A percentile compares a stretch with the other conserved stretches of the same genome.
Evolutionary conservation across 2,113 vertebrate species (phyloP).

Genomic region (Bujurquina vittata): DNA sequence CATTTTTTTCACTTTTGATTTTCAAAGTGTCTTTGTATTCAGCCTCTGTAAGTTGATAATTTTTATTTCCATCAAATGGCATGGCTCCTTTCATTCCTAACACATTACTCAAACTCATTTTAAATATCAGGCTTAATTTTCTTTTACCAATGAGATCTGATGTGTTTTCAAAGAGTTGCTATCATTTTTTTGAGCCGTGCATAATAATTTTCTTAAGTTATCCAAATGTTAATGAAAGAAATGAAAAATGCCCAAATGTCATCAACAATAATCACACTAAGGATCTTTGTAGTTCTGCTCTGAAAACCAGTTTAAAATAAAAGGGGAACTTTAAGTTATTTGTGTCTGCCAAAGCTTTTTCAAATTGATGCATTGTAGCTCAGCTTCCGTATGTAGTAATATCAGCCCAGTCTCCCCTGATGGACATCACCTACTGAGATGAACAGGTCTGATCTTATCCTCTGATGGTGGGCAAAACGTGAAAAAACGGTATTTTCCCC

Average conservation of each 20-base stretch:
- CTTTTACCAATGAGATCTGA: too few species aligned
- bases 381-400: neutral
- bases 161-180: too few species aligned
- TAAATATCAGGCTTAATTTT: too few species aligned
- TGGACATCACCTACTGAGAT: constrained; percentile 5
- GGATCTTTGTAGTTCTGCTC: neutral
- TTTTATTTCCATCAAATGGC: too few species aligned
- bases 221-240: neutral
- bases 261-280: neutral
- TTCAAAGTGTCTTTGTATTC: too few species aligned
- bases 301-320: neutral
- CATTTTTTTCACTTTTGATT: too few species aligned
- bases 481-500: neutral
- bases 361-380: neutral
- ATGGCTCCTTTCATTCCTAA: too few species aligned
- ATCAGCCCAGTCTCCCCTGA: neutral
- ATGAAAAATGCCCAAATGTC: neutral
- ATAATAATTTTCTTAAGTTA: neutral
- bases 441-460: constrained; percentile 2
- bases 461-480: neutral
- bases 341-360: too few species aligned
- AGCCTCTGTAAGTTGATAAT: too few species aligned
- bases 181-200: too few species aligned
- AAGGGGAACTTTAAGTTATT: neutral
- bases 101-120: too few species aligned